A percentile compares a stretch with the other conserved stretches of the same genome.
phyloP scores from a whole-genome alignment of 1,140 invertebrate species.

The Lepidostoma basale region DNA sequence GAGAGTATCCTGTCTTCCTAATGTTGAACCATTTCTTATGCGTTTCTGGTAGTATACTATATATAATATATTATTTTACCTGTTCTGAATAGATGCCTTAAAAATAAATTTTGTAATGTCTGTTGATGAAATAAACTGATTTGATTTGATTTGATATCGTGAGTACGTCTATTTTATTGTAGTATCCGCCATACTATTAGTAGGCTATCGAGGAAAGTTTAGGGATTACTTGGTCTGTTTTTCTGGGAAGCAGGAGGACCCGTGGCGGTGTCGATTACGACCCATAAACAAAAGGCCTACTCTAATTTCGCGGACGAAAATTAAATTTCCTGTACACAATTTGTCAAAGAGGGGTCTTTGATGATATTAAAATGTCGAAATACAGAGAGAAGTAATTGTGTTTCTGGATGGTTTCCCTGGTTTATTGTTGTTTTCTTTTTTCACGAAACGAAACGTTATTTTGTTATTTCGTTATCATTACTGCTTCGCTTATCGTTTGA shows the following conservation, averaged over 20 bases:
- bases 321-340: constrained; percentile 7
- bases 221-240: neutral
- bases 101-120: no score
- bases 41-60: no score
- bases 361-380: constrained; percentile 20
- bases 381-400: neutral
- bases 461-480: neutral
- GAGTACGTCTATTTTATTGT: no score
- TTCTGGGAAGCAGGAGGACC: neutral
- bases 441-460: neutral
- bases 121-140: no score
- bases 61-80: no score
- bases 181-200: no score
- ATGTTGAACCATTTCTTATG: no score
- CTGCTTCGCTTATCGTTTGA: neutral
- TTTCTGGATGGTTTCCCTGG: neutral
- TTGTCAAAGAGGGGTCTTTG: constrained; percentile 9
- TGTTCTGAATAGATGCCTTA: no score
- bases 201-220: no score
- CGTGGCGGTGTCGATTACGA: constrained; percentile 11
- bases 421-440: neutral
- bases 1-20: no score
- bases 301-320: constrained; percentile 3
- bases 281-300: neutral
- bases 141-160: no score